Conservation (phyloP, 2,797 vertebrate species). For the Megaceryle alcyon region DNA sequence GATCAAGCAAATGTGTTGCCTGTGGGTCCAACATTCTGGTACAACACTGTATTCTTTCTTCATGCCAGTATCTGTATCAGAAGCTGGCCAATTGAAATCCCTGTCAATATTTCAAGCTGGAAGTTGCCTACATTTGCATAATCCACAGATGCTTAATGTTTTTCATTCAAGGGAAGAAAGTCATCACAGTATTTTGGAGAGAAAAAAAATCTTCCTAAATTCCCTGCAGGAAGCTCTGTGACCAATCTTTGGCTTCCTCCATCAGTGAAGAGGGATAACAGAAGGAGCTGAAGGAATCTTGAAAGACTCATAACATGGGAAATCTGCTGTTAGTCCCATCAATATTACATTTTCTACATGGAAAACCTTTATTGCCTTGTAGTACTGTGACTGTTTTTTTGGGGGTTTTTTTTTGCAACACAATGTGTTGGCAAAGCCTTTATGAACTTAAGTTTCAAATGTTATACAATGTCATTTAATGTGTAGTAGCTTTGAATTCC, state of each 20-base stretch:
- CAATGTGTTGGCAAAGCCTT: background rate
- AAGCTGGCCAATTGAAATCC: background rate
- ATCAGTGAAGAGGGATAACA: background rate
- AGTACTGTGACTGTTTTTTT: background rate
- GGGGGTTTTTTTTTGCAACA: background rate
- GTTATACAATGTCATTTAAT: background rate
- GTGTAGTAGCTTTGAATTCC: background rate
- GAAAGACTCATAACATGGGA: background rate
- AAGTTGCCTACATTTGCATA: background rate
- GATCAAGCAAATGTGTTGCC: background rate
- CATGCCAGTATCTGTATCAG: background rate
- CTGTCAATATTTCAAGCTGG: background rate
- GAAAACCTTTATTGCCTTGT: background rate
- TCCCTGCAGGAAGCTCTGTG: background rate
- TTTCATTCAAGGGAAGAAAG: background rate
- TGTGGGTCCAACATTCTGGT: background rate
- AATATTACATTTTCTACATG: background rate
- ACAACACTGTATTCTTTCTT: background rate
- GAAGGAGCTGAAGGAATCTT: background rate
- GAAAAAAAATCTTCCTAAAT: background rate
- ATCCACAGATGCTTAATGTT: background rate
- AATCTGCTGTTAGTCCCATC: background rate
- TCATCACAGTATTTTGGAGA: background rate
- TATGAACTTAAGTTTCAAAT: background rate
- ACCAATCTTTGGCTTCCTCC: background rate